A percentile compares a stretch with the other conserved stretches of the same genome.
phyloP scores from a whole-genome alignment of 2,797 vertebrate genomes.

The Acipenser ruthenus region DNA sequence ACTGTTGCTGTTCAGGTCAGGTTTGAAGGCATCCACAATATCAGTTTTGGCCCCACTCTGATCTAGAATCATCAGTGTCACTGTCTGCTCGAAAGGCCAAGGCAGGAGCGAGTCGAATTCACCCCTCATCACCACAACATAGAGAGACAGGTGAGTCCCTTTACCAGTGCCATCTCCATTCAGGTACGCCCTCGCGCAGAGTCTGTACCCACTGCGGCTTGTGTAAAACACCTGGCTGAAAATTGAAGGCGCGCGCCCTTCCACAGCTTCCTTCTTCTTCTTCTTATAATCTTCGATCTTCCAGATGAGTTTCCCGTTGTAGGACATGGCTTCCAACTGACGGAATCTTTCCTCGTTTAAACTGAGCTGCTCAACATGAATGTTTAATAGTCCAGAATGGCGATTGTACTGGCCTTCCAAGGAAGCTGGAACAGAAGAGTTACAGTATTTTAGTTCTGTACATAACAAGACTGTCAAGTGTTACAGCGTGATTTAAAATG shows the following conservation, averaged over 20 bases:
- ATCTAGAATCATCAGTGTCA: constrained; percentile 76
- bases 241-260: constrained; percentile 57
- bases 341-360: constrained; percentile 71
- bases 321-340: constrained; percentile 72
- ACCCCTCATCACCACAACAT: constrained; percentile 79
- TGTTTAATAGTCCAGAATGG: constrained; percentile 67
- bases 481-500: background rate
- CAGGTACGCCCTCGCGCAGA: constrained; percentile 70
- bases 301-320: constrained; percentile 82
- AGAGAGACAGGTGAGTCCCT: constrained; percentile 76
- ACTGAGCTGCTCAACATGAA: constrained; percentile 70
- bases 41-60: constrained; percentile 76
- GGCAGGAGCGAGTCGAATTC: constrained; percentile 78
- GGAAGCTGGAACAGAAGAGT: constrained; percentile 40
- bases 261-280: constrained; percentile 61
- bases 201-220: constrained; percentile 76
- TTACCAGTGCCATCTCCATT: constrained; percentile 75
- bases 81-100: constrained; percentile 82
- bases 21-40: constrained; percentile 64
- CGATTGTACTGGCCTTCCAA: constrained; percentile 67
- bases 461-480: background rate
- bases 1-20: constrained; percentile 69
- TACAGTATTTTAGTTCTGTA: background rate
- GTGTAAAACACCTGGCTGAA: constrained; percentile 79
- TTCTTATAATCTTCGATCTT: constrained; percentile 71